Evolutionary conservation across 1,140 invertebrate species (phyloP).

Genomic region (Drosophila serrata): DNA sequence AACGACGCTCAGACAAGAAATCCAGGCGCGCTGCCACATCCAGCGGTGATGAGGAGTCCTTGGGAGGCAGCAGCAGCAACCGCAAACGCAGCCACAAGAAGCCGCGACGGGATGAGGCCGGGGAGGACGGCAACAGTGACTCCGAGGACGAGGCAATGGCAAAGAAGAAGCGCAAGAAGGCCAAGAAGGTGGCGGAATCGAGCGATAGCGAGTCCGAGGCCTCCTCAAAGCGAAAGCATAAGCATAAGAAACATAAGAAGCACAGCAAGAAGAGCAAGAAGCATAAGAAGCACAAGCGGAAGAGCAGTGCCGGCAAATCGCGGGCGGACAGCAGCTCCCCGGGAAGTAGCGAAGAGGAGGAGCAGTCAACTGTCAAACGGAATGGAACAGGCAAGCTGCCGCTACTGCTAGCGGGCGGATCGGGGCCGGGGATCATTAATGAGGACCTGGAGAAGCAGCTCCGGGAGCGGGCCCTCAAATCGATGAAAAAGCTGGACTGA

Average conservation of each 20-base stretch:
- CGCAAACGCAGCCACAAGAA: constrained; percentile 80
- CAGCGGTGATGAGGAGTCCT: constrained; percentile 35
- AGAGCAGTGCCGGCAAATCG: constrained; percentile 86
- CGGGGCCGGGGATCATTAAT: constrained; percentile 87
- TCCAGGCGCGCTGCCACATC: constrained; percentile 34
- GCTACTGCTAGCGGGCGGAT: constrained; percentile 87
- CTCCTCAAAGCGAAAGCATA: constrained; percentile 87
- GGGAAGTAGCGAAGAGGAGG: constrained; percentile 86
- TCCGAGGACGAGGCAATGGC: constrained; percentile 85
- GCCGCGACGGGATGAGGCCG: constrained; percentile 70
- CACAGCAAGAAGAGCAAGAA: constrained; percentile 90
- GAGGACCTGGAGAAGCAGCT: constrained; percentile 95
- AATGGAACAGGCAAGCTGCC: constrained; percentile 59
- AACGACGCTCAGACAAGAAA: constrained; percentile 69
- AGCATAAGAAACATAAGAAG: constrained; percentile 89
- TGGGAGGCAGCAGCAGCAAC: constrained; percentile 20
- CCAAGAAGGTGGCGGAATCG: constrained; percentile 86
- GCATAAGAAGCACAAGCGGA: constrained; percentile 88
- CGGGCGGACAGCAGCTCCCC: constrained; percentile 87
- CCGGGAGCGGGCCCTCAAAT: constrained; percentile 92
- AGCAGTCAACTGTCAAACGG: constrained; percentile 76
- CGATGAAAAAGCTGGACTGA: constrained; percentile 87
- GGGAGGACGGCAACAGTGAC: constrained; percentile 81
- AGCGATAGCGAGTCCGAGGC: constrained; percentile 88
- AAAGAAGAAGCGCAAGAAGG: constrained; percentile 86